These are phyloP conservation scores for Aphaenogaster ashmeadi DNA, from an alignment of 1,140 invertebrate species.

Conservation along the genomic window DNA sequence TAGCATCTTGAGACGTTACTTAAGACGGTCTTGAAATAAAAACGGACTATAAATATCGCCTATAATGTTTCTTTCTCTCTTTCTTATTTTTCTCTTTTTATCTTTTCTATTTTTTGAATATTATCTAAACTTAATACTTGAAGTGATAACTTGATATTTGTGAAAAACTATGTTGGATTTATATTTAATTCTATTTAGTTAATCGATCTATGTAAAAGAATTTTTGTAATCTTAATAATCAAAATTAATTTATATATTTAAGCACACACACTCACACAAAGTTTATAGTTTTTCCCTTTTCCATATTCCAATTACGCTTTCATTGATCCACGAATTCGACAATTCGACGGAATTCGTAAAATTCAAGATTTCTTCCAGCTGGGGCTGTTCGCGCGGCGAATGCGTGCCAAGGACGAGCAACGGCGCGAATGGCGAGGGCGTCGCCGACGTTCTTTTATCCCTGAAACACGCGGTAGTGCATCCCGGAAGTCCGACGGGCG, in stretches of 20 bases:
- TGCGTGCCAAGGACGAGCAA: slow-evolving; percentile 82
- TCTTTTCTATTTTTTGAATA: neutral
- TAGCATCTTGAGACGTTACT: too few relatives aligned
- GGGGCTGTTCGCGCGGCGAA: slow-evolving; percentile 85
- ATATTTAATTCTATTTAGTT: slow-evolving; percentile 1
- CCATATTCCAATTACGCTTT: neutral
- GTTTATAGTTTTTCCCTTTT: neutral
- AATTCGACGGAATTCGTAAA: slow-evolving; percentile 62
- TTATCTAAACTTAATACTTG: neutral
- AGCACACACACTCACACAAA: neutral
- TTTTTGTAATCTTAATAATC: neutral
- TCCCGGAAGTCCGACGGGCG: slow-evolving; percentile 89
- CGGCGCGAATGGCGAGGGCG: slow-evolving; percentile 88
- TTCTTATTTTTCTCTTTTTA: neutral
- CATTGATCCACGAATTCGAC: neutral
- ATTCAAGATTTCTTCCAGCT: slow-evolving; percentile 76
- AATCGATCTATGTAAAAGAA: neutral
- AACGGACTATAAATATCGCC: too few relatives aligned
- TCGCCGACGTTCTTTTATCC: slow-evolving; percentile 94
- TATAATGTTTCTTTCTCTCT: neutral
- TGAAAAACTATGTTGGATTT: neutral
- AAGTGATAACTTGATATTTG: neutral
- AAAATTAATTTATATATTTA: neutral
- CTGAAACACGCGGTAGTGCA: slow-evolving; percentile 96
- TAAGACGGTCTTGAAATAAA: too few relatives aligned